Evolutionary conservation across 2,888 invertebrate genomes (phyloP).

Genomic region (Torymus aiolomorphi): DNA sequence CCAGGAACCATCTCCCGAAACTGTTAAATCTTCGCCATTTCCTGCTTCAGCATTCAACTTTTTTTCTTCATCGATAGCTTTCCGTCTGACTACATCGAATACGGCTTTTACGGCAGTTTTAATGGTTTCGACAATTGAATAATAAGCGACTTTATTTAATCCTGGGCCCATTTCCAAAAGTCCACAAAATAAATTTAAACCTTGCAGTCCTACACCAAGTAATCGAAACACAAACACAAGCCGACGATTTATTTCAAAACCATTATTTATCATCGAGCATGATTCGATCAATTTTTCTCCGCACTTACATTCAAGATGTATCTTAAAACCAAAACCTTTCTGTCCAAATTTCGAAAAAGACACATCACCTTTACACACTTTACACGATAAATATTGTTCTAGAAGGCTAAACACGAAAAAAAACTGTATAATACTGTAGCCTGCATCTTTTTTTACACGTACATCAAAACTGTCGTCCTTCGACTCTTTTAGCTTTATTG

Average conservation of each 20-base stretch:
- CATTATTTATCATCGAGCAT: slow-evolving; percentile 55
- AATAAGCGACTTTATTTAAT: slow-evolving; percentile 44
- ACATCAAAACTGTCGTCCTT: slow-evolving; percentile 30
- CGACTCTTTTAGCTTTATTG: no score
- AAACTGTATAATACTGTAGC: no score
- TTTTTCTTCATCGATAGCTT: slow-evolving; percentile 55
- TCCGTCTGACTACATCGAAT: slow-evolving; percentile 46
- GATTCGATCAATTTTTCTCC: slow-evolving; percentile 58
- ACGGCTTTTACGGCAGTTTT: slow-evolving; percentile 48
- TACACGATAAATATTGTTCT: no score
- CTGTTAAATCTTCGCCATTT: slow-evolving; percentile 49
- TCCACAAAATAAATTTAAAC: slow-evolving; percentile 56
- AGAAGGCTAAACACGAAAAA: no score
- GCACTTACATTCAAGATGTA: slow-evolving; percentile 56
- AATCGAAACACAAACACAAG: slow-evolving; percentile 57
- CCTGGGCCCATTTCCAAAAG: slow-evolving; percentile 57
- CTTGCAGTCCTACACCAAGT: slow-evolving; percentile 53
- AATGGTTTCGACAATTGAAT: slow-evolving; percentile 42
- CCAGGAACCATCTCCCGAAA: slow-evolving; percentile 59
- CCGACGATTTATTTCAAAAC: slow-evolving; percentile 60
- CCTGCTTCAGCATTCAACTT: slow-evolving; percentile 46
- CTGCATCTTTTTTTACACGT: slow-evolving; percentile 44
- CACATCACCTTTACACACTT: no score
- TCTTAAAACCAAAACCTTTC: slow-evolving; percentile 57
- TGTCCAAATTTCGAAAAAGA: slow-evolving; percentile 47